phyloP scores from a whole-genome alignment of 2,888 invertebrate species.

The Caenorhabditis angaria region DNA sequence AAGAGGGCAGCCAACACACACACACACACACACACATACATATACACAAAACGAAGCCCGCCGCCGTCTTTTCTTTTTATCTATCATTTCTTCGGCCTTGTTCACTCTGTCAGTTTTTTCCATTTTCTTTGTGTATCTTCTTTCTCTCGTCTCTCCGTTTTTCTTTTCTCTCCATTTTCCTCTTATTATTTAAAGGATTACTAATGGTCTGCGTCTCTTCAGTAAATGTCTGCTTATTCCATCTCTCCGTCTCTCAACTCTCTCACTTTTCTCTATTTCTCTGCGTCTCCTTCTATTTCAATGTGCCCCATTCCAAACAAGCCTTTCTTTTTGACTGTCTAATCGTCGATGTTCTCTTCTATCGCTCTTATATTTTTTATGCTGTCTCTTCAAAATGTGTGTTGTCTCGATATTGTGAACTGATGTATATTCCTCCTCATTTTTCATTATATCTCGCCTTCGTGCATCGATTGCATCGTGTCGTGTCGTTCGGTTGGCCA shows the following conservation, averaged over 20 bases:
- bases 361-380: neutral
- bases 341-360: neutral
- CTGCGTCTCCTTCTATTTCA: slow-evolving; percentile 14
- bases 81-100: neutral
- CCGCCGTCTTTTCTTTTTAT: slow-evolving; percentile 10
- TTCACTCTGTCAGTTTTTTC: neutral
- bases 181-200: slow-evolving; percentile 2
- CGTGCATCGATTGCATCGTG: slow-evolving; percentile 38
- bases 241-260: slow-evolving; percentile 12
- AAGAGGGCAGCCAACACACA: slow-evolving; percentile 7
- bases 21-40: slow-evolving; percentile 6
- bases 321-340: slow-evolving; percentile 5
- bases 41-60: slow-evolving; percentile 29
- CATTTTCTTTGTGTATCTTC: slow-evolving; percentile 9
- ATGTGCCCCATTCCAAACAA: slow-evolving; percentile 5
- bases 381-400: slow-evolving; percentile 8
- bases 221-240: slow-evolving; percentile 4
- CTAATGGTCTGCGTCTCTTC: neutral
- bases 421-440: slow-evolving; percentile 14
- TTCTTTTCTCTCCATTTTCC: neutral
- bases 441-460: slow-evolving; percentile 10
- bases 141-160: slow-evolving; percentile 12
- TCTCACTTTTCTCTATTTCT: slow-evolving; percentile 6
- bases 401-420: slow-evolving; percentile 8
- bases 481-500: slow-evolving; percentile 25